Evolutionary conservation across 2,113 vertebrate species (phyloP).

Genomic region (Poeciliopsis occidentalis): DNA sequence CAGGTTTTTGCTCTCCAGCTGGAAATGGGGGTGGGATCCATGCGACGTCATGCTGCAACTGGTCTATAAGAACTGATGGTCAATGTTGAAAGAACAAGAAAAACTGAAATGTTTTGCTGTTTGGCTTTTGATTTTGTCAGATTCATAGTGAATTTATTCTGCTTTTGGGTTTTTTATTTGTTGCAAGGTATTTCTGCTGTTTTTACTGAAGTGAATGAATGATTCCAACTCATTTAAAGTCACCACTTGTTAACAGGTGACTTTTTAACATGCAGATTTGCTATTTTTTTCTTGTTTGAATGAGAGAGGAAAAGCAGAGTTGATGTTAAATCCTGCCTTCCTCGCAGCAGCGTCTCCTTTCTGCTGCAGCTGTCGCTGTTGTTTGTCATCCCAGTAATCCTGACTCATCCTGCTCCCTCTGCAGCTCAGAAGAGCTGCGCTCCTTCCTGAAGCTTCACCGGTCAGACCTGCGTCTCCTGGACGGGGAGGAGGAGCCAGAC

Average conservation of each 20-base stretch:
- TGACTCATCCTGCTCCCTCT: constrained; percentile 20
- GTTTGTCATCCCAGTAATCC: constrained; percentile 29
- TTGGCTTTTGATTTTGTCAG: too few species aligned
- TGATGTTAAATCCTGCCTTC: not conserved
- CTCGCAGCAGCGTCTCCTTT: not conserved
- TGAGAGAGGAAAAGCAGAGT: not conserved
- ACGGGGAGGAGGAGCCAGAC: constrained; percentile 68
- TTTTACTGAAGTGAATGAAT: constrained; percentile 5
- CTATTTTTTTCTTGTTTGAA: not conserved
- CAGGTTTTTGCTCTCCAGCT: too few species aligned
- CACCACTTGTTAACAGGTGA: not conserved
- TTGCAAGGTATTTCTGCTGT: too few species aligned
- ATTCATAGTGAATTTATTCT: too few species aligned
- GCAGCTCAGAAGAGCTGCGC: constrained; percentile 78
- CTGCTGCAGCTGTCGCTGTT: constrained; percentile 28
- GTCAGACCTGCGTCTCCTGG: constrained; percentile 70
- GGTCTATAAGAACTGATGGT: not conserved
- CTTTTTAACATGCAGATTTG: not conserved
- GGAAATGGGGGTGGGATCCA: too few species aligned
- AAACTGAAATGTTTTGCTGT: too few species aligned
- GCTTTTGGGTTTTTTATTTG: too few species aligned
- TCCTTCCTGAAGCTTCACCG: constrained; percentile 62
- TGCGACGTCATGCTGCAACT: too few species aligned
- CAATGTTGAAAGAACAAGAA: too few species aligned
- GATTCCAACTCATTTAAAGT: not conserved